These are phyloP conservation scores for Saimiri boliviensis DNA, from an alignment of 2,113 vertebrate genomes.

Conservation along the genomic window DNA sequence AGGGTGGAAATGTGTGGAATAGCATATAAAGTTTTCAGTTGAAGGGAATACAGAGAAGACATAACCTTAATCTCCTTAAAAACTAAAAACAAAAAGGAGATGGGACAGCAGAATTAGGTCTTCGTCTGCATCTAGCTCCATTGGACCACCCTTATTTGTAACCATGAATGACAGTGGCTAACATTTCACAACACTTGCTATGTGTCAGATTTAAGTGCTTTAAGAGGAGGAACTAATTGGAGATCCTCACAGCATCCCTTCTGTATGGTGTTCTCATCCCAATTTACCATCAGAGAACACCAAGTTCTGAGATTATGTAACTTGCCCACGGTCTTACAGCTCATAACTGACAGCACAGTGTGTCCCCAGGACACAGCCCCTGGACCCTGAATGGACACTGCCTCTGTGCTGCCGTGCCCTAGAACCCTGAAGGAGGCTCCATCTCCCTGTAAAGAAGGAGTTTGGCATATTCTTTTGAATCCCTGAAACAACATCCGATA, in stretches of 20 bases:
- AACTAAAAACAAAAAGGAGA: not conserved
- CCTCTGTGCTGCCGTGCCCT: not conserved
- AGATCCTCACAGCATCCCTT: not conserved
- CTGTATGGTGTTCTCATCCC: not conserved
- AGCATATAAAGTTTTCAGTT: not conserved
- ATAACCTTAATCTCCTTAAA: not conserved
- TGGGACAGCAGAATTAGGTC: not conserved
- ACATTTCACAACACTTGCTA: not conserved
- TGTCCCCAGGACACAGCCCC: not conserved
- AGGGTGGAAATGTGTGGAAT: not conserved
- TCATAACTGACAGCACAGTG: not conserved
- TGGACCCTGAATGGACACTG: not conserved
- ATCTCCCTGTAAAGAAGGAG: not conserved
- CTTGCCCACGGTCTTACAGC: not conserved
- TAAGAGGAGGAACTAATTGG: not conserved
- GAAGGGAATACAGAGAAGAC: not conserved
- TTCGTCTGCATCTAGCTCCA: not conserved
- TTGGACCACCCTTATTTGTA: not conserved
- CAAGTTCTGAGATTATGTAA: not conserved
- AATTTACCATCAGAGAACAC: not conserved
- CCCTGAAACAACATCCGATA: not conserved
- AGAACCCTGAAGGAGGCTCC: not conserved
- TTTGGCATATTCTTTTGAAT: not conserved
- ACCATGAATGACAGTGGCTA: not conserved
- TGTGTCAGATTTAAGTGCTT: not conserved